These are phyloP conservation scores for Hypselothyrea guttata DNA, from an alignment of 2,888 invertebrate species.

Conservation along the genomic window DNA sequence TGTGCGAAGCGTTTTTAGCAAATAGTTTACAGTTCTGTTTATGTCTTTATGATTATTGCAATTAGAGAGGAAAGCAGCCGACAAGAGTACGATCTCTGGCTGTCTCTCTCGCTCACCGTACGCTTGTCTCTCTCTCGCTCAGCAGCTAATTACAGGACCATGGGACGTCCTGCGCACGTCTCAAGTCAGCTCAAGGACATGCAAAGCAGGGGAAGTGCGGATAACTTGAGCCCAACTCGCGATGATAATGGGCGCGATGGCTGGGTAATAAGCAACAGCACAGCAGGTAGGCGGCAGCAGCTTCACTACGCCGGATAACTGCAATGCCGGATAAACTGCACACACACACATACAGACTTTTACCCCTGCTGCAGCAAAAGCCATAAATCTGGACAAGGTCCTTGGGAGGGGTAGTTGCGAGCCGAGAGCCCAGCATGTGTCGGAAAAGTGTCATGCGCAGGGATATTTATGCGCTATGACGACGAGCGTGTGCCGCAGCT, in stretches of 20 bases:
- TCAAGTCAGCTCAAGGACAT: conserved; percentile 47
- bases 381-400: conserved; percentile 53
- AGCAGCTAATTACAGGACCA: conserved; percentile 70
- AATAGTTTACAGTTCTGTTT: conserved; percentile 70
- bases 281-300: conserved; percentile 70
- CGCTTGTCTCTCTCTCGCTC: conserved; percentile 32
- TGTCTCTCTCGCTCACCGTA: too few species aligned
- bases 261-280: conserved; percentile 70
- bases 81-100: conserved; percentile 17
- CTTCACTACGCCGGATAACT: conserved; percentile 13
- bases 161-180: conserved; percentile 65
- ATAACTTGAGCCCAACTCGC: conserved; percentile 69
- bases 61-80: conserved; percentile 67
- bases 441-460: conserved; percentile 77
- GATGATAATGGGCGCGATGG: conserved; percentile 76
- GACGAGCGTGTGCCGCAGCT: conserved; percentile 80
- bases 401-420: conserved; percentile 47
- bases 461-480: conserved; percentile 81
- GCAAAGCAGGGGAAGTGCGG: conserved; percentile 67
- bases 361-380: conserved; percentile 44
- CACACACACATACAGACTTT: conserved; percentile 2
- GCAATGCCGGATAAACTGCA: conserved; percentile 42
- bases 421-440: conserved; percentile 73
- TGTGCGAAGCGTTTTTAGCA: conserved; percentile 56
- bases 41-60: conserved; percentile 82